These are phyloP conservation scores for Acromyrmex echinatior DNA, from an alignment of 1,140 invertebrate species.

Conservation along the genomic window DNA sequence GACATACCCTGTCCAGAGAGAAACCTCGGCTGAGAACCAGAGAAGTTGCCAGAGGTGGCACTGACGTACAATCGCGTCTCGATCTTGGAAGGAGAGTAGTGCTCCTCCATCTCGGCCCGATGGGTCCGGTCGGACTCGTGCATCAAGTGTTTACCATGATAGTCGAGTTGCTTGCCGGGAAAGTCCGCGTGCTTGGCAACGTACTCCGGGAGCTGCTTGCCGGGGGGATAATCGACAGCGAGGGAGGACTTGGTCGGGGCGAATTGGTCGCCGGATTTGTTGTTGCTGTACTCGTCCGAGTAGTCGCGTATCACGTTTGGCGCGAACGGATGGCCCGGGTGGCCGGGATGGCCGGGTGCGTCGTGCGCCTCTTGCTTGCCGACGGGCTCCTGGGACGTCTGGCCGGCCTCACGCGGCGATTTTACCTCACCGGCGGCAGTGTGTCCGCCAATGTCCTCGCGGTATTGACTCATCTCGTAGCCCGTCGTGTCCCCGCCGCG, in stretches of 20 bases:
- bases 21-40: conserved; percentile 85
- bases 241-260: conserved; percentile 72
- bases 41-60: conserved; percentile 71
- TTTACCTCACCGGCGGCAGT: conserved; percentile 85
- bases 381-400: conserved; percentile 81
- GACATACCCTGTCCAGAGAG: conserved; percentile 89
- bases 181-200: conserved; percentile 74
- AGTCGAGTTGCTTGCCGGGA: conserved; percentile 76
- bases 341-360: conserved; percentile 78
- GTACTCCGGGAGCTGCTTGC: conserved; percentile 76
- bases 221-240: conserved; percentile 75
- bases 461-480: conserved; percentile 87
- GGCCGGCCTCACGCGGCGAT: conserved; percentile 81
- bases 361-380: conserved; percentile 82
- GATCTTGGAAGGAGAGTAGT: conserved; percentile 82
- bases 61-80: conserved; percentile 76
- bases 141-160: conserved; percentile 79
- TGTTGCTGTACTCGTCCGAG: conserved; percentile 78
- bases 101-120: conserved; percentile 82
- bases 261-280: conserved; percentile 77
- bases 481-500: conserved; percentile 80
- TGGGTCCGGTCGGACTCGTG: conserved; percentile 78
- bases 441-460: conserved; percentile 86
- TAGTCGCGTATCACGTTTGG: conserved; percentile 79
- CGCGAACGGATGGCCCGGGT: conserved; percentile 78